Base-by-base conservation (phyloP, 2,888 invertebrate genomes). In the Miltochrista miniata region DNA sequence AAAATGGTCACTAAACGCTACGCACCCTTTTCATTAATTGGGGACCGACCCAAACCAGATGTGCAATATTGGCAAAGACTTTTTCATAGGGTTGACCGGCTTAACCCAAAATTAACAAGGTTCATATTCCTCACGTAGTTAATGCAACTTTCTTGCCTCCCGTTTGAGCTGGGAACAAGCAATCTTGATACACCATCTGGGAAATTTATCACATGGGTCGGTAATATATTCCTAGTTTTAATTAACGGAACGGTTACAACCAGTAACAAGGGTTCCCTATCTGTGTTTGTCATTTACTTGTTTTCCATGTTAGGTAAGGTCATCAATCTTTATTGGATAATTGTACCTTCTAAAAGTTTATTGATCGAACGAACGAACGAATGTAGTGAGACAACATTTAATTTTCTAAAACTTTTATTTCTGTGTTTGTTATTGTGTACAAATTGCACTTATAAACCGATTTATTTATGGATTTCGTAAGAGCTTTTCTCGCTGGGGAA, bases 11-110 rank as follows among this genome's bases (percentile, higher is more conserved):
- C 14, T 18, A 46, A 46, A 31, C 33, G 33, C 13, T 24, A 61
- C 70, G 62, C 53, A 68, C 59, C 62, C 67, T 68, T 70, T 74
- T 61, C 58, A 51, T 68, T 76, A 79, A 79, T 79, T 80, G 18
- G 78, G 63, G 63, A 68, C 52, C 63, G 70, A 64, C 63, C 61
- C 63, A 62, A 61, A 60, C 64, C 69, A 68, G 61, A 67, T 68
- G 73, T 61, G 68, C 74, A 69, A 69, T 72, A 73, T 68, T 60
- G 76, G 52, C 66, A 68, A 51, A 57, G 59, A 70, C 65, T 76
- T 71, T 67, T 70, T 72, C 72, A 74, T 72, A 72, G 61, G 54
- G 52, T 51, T 60, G 54, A 44, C 52, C 60, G 51, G 54, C 59
- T 62, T 61, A 63, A 63, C 55, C 64, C 54, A 39, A 70, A 45